These are phyloP conservation scores for Cephalotes varians DNA, from an alignment of 2,888 invertebrate genomes.

Conservation along the genomic window DNA sequence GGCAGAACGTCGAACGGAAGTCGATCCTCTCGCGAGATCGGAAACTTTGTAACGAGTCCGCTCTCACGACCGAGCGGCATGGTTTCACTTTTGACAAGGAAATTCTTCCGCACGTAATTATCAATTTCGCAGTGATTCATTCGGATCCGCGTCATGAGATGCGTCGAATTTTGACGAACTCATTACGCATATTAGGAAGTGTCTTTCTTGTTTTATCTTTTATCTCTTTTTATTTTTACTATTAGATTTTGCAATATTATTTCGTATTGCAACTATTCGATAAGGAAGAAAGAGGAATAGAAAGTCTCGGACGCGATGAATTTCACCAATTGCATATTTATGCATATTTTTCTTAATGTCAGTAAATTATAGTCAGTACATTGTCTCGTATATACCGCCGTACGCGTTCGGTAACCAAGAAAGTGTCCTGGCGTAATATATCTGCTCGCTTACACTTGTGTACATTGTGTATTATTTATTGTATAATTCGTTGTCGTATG, in stretches of 20 bases:
- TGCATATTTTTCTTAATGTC: constrained; percentile 10
- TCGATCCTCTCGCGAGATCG: constrained; percentile 69
- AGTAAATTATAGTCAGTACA: constrained; percentile 13
- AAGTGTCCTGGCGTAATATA: not conserved
- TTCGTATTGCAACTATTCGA: not conserved
- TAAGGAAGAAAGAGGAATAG: not conserved
- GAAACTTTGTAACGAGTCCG: constrained; percentile 67
- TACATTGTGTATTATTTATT: constrained; percentile 36
- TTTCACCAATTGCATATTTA: not conserved
- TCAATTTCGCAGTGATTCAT: not conserved
- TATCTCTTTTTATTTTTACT: not conserved
- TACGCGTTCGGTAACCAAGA: not conserved
- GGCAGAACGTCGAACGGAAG: constrained; percentile 65
- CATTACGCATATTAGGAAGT: not conserved
- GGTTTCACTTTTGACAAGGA: constrained; percentile 27
- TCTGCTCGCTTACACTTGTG: constrained; percentile 2
- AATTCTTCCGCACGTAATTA: constrained; percentile 17
- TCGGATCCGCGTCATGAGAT: not conserved
- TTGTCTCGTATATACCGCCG: not conserved
- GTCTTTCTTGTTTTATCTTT: not conserved
- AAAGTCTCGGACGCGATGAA: not conserved
- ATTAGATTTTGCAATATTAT: not conserved
- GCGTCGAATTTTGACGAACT: not conserved
- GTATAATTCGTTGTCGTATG: constrained; percentile 42
- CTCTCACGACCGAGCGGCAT: constrained; percentile 60